These are phyloP conservation scores for Busseola fusca DNA, from an alignment of 2,888 invertebrate genomes.

Conservation along the genomic window DNA sequence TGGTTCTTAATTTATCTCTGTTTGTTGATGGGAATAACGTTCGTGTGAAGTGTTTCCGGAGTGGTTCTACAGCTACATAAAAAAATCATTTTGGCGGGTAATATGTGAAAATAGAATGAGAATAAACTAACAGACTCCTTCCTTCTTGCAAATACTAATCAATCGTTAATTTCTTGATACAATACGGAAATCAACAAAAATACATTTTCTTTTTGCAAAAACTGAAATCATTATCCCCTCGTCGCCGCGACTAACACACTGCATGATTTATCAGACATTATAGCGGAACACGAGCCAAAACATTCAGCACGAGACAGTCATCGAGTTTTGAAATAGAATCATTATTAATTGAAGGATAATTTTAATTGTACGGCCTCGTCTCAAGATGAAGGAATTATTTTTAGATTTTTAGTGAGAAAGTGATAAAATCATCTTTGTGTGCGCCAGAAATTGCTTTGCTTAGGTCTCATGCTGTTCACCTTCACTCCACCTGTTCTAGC, in stretches of 20 bases:
- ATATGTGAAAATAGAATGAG: not conserved
- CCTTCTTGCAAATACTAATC: not conserved
- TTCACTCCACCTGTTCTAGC: not conserved
- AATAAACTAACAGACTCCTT: not conserved
- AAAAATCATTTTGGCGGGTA: not conserved
- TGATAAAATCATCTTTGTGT: slow-evolving; percentile 23
- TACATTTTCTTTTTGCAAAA: not conserved
- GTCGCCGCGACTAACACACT: slow-evolving; percentile 18
- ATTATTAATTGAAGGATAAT: slow-evolving; percentile 48
- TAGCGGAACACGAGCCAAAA: slow-evolving; percentile 39
- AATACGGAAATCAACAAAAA: not conserved
- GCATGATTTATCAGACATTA: slow-evolving; percentile 42
- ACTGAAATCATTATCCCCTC: too few species aligned
- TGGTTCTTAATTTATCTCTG: not conserved
- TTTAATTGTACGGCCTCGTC: slow-evolving; percentile 34
- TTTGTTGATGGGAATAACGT: not conserved
- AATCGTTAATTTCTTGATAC: not conserved
- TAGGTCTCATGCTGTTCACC: not conserved
- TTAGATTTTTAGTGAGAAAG: slow-evolving; percentile 11
- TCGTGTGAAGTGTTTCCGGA: not conserved
- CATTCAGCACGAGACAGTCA: slow-evolving; percentile 16
- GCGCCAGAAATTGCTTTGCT: slow-evolving; percentile 11
- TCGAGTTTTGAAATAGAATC: slow-evolving; percentile 51
- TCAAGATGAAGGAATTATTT: slow-evolving; percentile 24
- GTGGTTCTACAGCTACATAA: not conserved